These are phyloP conservation scores for Drosophila carrolli DNA, from an alignment of 1,140 invertebrate genomes.

Conservation along the genomic window DNA sequence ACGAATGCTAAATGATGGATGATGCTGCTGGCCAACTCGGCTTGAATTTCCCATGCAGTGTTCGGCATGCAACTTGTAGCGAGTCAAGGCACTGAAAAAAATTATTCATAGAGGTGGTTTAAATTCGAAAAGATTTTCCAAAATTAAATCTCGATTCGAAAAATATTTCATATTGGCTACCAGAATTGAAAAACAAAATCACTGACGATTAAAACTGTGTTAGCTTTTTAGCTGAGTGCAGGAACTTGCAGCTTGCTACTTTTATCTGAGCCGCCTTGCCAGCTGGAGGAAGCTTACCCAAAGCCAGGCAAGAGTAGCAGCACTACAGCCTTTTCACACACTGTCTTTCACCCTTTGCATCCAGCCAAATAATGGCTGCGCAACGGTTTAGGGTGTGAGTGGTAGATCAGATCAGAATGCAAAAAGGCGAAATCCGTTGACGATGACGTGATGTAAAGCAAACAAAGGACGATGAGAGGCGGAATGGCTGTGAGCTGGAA, in stretches of 20 bases:
- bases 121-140: background rate
- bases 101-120: background rate
- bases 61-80: slow-evolving; percentile 35
- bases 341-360: slow-evolving; percentile 5
- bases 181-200: too few species aligned
- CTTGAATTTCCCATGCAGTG: slow-evolving; percentile 36
- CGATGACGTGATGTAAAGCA: slow-evolving; percentile 68
- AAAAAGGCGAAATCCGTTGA: slow-evolving; percentile 50
- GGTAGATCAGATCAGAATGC: slow-evolving; percentile 50
- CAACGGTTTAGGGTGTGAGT: slow-evolving; percentile 25
- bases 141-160: background rate
- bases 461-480: slow-evolving; percentile 55
- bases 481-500: background rate
- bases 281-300: slow-evolving; percentile 52
- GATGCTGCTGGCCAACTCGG: slow-evolving; percentile 38
- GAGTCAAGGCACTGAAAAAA: background rate
- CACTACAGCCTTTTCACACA: slow-evolving; percentile 41
- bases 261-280: slow-evolving; percentile 21
- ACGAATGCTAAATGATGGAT: slow-evolving; percentile 71
- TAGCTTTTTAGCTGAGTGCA: slow-evolving; percentile 5
- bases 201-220: too few species aligned
- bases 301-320: slow-evolving; percentile 54
- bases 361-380: slow-evolving; percentile 32
- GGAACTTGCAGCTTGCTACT: slow-evolving; percentile 12
- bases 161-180: too few species aligned